phyloP scores from a whole-genome alignment of 2,797 vertebrate genomes.

The Fistularia tabacaria region DNA sequence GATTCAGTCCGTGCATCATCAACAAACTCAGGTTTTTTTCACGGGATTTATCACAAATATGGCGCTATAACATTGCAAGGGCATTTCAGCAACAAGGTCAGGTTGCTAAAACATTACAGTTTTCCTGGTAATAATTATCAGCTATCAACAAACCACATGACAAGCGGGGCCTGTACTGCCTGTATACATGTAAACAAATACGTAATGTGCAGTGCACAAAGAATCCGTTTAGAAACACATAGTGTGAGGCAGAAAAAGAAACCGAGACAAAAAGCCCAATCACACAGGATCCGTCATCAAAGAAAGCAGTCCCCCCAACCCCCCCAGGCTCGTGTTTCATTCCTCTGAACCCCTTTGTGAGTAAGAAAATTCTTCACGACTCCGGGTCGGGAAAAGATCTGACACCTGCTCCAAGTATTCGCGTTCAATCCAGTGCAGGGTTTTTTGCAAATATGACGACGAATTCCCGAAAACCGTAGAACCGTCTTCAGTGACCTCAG shows the following conservation, averaged over 20 bases:
- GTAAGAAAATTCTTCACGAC: conserved; percentile 57
- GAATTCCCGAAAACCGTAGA: conserved; percentile 15
- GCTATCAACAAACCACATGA: conserved; percentile 53
- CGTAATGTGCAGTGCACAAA: conserved; percentile 8
- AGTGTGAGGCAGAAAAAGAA: conserved; percentile 19
- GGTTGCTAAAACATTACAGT: too few species aligned
- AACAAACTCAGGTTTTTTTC: not conserved
- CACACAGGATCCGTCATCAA: conserved; percentile 58
- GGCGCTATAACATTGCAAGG: conserved; percentile 59
- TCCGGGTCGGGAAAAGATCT: conserved; percentile 42
- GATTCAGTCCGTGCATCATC: too few species aligned
- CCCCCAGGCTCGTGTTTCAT: conserved; percentile 53
- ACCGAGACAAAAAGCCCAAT: conserved; percentile 39
- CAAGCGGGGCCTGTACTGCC: conserved; percentile 38
- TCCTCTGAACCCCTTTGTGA: conserved; percentile 34
- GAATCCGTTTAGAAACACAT: not conserved
- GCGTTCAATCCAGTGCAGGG: conserved; percentile 45
- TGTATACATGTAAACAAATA: conserved; percentile 31
- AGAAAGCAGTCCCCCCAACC: conserved; percentile 45
- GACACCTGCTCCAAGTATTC: conserved; percentile 50
- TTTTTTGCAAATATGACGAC: conserved; percentile 23
- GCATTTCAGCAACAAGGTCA: conserved; percentile 40
- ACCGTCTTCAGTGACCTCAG: conserved; percentile 18
- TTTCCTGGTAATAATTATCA: conserved; percentile 58
- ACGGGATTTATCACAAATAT: conserved; percentile 39